These are phyloP conservation scores for Vesta saturnalis DNA, from an alignment of 2,888 invertebrate species.

Conservation along the genomic window DNA sequence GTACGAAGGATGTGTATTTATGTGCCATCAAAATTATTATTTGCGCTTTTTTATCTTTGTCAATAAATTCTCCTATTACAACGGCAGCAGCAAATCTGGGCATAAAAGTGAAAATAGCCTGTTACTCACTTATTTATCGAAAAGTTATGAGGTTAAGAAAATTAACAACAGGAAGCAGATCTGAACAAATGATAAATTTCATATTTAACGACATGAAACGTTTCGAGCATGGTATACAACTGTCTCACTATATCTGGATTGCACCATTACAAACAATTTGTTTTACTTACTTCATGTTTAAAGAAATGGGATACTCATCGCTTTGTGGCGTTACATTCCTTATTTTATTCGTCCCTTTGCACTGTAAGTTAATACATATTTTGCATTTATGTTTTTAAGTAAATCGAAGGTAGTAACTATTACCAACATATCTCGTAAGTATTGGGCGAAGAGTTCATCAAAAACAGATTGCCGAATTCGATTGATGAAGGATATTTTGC, in stretches of 20 bases:
- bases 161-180: conserved; percentile 77
- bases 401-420: conserved; percentile 54
- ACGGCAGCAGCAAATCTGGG: neutral
- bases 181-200: conserved; percentile 85
- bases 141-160: conserved; percentile 70
- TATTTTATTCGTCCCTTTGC: conserved; percentile 62
- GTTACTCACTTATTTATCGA: conserved; percentile 81
- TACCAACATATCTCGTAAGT: conserved; percentile 79
- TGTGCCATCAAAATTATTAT: neutral
- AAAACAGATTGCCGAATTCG: conserved; percentile 87
- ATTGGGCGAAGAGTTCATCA: conserved; percentile 79
- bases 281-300: conserved; percentile 79
- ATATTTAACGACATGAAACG: conserved; percentile 95
- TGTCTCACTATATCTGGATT: conserved; percentile 84
- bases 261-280: conserved; percentile 83
- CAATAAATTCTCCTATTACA: neutral
- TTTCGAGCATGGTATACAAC: conserved; percentile 84
- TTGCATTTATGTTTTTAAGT: neutral
- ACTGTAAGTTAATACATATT: too few relatives aligned
- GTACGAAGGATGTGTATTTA: neutral
- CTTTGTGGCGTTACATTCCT: conserved; percentile 67
- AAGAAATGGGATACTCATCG: conserved; percentile 68
- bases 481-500: conserved; percentile 90
- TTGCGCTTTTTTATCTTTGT: too few relatives aligned
- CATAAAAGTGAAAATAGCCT: conserved; percentile 53